Percentiles rank a stretch among this genome's conserved stretches.
phyloP scores from a whole-genome alignment of 2,113 vertebrate species.

The Pterocles gutturalis region DNA sequence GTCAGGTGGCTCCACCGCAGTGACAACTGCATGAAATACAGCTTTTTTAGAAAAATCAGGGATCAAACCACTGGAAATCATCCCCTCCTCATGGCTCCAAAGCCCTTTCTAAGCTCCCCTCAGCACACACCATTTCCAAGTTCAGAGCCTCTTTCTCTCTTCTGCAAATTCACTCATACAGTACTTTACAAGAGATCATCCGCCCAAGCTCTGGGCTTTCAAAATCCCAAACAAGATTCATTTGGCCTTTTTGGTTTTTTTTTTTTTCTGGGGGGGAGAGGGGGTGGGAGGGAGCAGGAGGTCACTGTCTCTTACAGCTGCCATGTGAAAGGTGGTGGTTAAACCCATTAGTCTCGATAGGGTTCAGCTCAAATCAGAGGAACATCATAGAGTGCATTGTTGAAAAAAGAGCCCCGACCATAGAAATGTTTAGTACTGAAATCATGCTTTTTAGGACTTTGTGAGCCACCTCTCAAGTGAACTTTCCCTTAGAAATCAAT shows the following conservation, averaged over 20 bases:
- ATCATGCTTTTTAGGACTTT: not conserved
- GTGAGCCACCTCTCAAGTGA: not conserved
- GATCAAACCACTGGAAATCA: not conserved
- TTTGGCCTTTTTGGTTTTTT: not conserved
- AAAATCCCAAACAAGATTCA: not conserved
- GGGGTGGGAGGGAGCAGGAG: not conserved
- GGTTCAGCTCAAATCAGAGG: not conserved
- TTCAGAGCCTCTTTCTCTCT: not conserved
- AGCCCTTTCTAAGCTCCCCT: not conserved
- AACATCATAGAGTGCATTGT: not conserved
- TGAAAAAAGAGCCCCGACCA: not conserved
- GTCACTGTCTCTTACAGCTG: not conserved
- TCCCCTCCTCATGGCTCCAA: not conserved
- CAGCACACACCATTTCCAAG: not conserved
- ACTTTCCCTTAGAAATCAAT: slow-evolving; percentile 22
- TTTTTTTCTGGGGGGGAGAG: not conserved
- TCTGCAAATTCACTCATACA: not conserved
- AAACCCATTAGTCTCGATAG: not conserved
- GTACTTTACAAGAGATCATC: not conserved
- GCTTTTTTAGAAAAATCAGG: not conserved
- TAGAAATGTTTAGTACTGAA: not conserved
- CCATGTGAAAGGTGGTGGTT: not conserved
- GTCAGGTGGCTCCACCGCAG: not conserved
- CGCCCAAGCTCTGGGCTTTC: not conserved
- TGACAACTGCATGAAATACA: not conserved